Evolutionary conservation across 2,797 vertebrate species (phyloP).

Genomic region (Crenuchus spilurus): DNA sequence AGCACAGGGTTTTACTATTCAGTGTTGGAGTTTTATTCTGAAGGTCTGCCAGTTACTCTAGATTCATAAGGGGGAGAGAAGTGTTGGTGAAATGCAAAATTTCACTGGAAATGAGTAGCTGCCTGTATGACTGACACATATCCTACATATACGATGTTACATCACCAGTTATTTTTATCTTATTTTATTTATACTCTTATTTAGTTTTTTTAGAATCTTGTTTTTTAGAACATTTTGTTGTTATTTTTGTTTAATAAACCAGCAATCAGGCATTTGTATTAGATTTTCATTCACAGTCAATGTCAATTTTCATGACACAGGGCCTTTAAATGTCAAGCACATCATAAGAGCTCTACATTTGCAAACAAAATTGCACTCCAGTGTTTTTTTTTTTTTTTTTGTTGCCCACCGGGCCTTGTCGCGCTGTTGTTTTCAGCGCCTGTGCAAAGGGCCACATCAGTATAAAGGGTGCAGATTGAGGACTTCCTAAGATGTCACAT

Average conservation of each 20-base stretch:
- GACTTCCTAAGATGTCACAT: slow-evolving; percentile 26
- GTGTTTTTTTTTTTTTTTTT: slow-evolving; percentile 16
- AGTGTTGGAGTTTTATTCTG: neutral
- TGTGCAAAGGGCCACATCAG: slow-evolving; percentile 7
- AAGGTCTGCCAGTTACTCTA: no score
- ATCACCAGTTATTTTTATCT: no score
- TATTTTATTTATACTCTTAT: no score
- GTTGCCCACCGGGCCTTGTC: neutral
- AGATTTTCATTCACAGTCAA: neutral
- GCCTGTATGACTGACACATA: neutral
- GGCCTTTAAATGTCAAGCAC: slow-evolving; percentile 24
- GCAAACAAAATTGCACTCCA: slow-evolving; percentile 26
- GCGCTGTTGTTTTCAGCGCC: slow-evolving; percentile 5
- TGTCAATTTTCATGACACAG: slow-evolving; percentile 9
- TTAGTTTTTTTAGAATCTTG: no score
- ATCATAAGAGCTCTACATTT: slow-evolving; percentile 19
- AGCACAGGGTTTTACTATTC: neutral
- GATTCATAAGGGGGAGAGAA: neutral
- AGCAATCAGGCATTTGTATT: neutral
- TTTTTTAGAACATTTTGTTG: neutral
- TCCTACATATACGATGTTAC: no score
- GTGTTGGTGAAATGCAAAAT: neutral
- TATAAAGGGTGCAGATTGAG: neutral
- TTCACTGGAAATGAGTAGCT: neutral
- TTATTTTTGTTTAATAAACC: neutral